Evolutionary conservation across 2,888 invertebrate species (phyloP), one percentile per base, ranked within the genome.

Genomic region (Acanthosepion pharaonis): DNA sequence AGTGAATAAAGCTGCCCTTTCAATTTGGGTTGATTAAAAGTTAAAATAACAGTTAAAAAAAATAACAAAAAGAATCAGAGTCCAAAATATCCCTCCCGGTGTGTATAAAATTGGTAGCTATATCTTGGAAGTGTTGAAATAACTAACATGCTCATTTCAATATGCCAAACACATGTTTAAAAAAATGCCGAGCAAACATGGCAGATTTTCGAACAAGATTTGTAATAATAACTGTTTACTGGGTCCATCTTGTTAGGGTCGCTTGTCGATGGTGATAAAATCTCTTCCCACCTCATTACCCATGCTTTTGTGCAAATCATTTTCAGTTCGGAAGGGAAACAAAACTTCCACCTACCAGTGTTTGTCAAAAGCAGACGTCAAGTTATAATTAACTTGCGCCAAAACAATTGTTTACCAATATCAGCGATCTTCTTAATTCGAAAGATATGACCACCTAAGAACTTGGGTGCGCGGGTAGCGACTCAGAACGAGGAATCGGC

Each of bases 51-150:
- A 78, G n/a, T n/a, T 11, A n/a, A n/a, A n/a, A n/a, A 78, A 28
- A 78, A 78, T 2, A n/a, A n/a, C 6, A 11, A 78, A 28, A 78
- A 78, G 28, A 28, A n/a, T 78, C 78, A 5, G 11, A 78, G n/a
- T n/a, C n/a, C 78, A 78, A 78, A 78, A n/a, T 78, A n/a, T 78
- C 78, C 78, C 78, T 78, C 78, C n/a, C 78, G n/a, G 78, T n/a
- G 78, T n/a, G n/a, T 78, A 78, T 28, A n/a, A 78, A 28, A 78
- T 78, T 78, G n/a, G n/a, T 78, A 78, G 78, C 78, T 78, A n/a
- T 78, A n/a, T 78, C n/a, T 78, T 78, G n/a, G 28, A n/a, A n/a
- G 0, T 8, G n/a, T n/a, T 78, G 9, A 9, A 78, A 78, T 78
- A n/a, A 78, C 11, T n/a, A n/a, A 78, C 78, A 78, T 78, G n/a